These are phyloP conservation scores for Dolichallabes microphthalmus DNA, from an alignment of 2,113 vertebrate genomes.

Conservation along the genomic window DNA sequence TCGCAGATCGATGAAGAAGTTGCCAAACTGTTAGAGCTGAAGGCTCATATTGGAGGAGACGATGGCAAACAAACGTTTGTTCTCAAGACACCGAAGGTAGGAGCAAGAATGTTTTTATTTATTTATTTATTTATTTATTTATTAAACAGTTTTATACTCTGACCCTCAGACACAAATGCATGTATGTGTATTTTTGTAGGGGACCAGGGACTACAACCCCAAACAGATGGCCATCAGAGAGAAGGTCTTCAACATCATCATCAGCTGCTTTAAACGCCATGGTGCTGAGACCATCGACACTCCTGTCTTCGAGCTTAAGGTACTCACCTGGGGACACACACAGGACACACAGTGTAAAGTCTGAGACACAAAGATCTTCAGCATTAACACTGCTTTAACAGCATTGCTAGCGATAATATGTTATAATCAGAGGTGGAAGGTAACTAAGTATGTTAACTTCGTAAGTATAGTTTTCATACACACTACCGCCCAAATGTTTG, in stretches of 20 bases:
- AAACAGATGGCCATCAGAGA: conserved; percentile 98
- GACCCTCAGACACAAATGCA: neutral
- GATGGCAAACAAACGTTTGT: conserved; percentile 90
- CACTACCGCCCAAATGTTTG: too few species aligned
- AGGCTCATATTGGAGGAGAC: conserved; percentile 82
- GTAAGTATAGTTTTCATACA: too few species aligned
- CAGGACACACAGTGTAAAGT: too few species aligned
- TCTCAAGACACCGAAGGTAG: conserved; percentile 96
- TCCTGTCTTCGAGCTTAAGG: conserved; percentile 96
- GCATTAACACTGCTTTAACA: too few species aligned
- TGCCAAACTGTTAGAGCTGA: conserved; percentile 86
- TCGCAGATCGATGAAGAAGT: conserved; percentile 83
- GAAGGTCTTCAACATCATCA: conserved; percentile 83
- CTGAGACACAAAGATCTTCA: too few species aligned
- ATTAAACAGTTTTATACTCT: neutral
- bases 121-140: neutral
- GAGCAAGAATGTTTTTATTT: neutral
- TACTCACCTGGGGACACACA: conserved; percentile 49
- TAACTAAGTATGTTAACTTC: too few species aligned
- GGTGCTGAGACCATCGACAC: conserved; percentile 96
- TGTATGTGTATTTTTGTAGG: conserved; percentile 67
- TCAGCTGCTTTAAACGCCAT: conserved; percentile 89
- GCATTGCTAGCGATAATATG: too few species aligned
- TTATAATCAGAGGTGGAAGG: too few species aligned
- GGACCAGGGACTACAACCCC: conserved; percentile 91